Base-by-base conservation (phyloP, 2,888 invertebrate species). In the Tribolium freemani region DNA sequence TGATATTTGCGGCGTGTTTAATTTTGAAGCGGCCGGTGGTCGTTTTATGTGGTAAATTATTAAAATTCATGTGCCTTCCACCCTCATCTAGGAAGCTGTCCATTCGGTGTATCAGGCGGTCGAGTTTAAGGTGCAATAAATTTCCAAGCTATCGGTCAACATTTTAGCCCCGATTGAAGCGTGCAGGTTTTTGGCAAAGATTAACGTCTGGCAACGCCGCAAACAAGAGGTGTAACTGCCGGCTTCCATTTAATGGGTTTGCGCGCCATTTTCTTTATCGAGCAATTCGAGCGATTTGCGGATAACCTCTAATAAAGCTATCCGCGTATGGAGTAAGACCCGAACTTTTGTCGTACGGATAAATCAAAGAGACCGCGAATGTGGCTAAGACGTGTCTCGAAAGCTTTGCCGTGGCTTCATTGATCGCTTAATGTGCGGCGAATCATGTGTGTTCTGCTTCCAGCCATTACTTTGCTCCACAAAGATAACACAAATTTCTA, bases 271-370 rank as follows among this genome's bases (percentile, higher is more conserved):
- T 76, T 74, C 77, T 76, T 78, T 76, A 79, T 76, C 78, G 78
- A 48, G 31, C 67, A 72, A 76, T 77, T 78, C 74, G 66, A 75
- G 71, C 76, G 71, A 78, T 78, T 75, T 78, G 75, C 74, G 75
- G 78, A 77, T 78, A 77, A 77, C 76, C 75, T 74, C 71, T 77
- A 78, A 78, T 80, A 78, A 79, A 78, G 76, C 79, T 69, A 68
- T 76, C 73, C 75, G 68, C 70, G 77, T 74, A 77, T 77, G 74
- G 75, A 74, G 74, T 74, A 75, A 73, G 72, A 77, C 69, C 70
- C 71, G 68, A 73, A 78, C 75, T 77, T 76, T 78, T 78, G 76
- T 77, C 75, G 73, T 76, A 71, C 54, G 69, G 75, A 79, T 79
- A 79, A 79, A 79, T 79, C 78, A 79, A 77, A 75, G 72, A 60